Percentiles rank a stretch among this genome's conserved stretches.
phyloP scores from a whole-genome alignment of 2,113 vertebrate genomes.

The Psittacara wagleri region DNA sequence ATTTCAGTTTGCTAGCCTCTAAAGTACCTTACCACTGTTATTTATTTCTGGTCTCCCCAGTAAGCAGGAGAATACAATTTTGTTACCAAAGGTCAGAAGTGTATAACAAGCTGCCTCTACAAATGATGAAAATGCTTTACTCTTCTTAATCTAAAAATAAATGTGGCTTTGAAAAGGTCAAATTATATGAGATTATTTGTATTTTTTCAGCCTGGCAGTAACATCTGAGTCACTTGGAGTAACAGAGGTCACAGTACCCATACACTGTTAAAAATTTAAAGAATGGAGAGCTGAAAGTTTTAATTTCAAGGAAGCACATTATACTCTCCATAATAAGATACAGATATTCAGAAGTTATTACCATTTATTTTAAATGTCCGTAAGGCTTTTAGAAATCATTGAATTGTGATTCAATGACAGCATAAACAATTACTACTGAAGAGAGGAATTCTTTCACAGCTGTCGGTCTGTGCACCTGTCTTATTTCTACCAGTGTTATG shows the following conservation, averaged over 20 bases:
- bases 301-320: not conserved
- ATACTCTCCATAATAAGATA: not conserved
- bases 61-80: not conserved
- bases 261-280: not conserved
- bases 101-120: not conserved
- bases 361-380: not conserved
- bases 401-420: not conserved
- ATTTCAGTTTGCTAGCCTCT: not conserved
- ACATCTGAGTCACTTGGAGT: not conserved
- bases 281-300: not conserved
- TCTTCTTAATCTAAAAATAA: not conserved
- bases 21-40: not conserved
- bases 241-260: not conserved
- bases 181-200: not conserved
- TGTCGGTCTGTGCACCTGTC: not conserved
- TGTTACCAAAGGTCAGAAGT: not conserved
- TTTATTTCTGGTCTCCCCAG: not conserved
- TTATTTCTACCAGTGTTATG: not conserved
- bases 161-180: not conserved
- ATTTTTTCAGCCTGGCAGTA: not conserved
- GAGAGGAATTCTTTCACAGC: not conserved
- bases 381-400: not conserved
- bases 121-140: not conserved
- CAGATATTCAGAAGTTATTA: not conserved
- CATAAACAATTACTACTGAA: not conserved